A percentile compares a stretch with the other conserved stretches of the same genome.
These are phyloP conservation scores for Eurytoma californica DNA, from an alignment of 2,888 invertebrate genomes.

Conservation along the genomic window DNA sequence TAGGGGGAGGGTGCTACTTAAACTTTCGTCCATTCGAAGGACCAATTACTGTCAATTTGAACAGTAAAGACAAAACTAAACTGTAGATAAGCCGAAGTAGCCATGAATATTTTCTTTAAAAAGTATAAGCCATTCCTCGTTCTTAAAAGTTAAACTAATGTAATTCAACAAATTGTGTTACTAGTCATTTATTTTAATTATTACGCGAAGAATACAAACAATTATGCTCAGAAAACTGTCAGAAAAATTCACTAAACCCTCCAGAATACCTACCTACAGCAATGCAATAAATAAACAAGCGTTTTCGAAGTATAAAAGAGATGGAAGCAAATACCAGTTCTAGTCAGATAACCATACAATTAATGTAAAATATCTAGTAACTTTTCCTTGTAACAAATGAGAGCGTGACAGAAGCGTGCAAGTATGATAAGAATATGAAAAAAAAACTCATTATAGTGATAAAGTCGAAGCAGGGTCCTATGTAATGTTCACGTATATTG, in stretches of 20 bases:
- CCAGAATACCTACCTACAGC: neutral
- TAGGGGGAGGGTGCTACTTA: slow-evolving; percentile 18
- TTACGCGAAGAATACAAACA: neutral
- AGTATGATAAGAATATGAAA: slow-evolving; percentile 20
- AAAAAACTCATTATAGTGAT: slow-evolving; percentile 37
- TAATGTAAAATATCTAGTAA: slow-evolving; percentile 9
- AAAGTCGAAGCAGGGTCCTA: slow-evolving; percentile 44
- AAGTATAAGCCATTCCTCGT: slow-evolving; percentile 14
- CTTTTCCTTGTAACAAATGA: slow-evolving; percentile 5
- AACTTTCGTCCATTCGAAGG: slow-evolving; percentile 28
- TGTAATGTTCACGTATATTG: neutral
- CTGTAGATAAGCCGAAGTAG: neutral
- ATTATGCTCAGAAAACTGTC: neutral
- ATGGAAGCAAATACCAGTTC: neutral
- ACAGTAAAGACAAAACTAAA: neutral
- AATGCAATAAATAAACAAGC: slow-evolving; percentile 10
- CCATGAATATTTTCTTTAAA: neutral
- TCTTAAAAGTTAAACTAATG: slow-evolving; percentile 2
- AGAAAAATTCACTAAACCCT: neutral
- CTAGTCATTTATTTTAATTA: too few species aligned
- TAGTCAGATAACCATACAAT: slow-evolving; percentile 13
- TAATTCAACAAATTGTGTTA: too few species aligned
- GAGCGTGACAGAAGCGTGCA: slow-evolving; percentile 11
- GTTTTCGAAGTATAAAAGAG: neutral
- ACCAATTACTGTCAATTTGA: slow-evolving; percentile 9